phyloP scores from a whole-genome alignment of 2,888 invertebrate genomes.

The Cantharis rustica region DNA sequence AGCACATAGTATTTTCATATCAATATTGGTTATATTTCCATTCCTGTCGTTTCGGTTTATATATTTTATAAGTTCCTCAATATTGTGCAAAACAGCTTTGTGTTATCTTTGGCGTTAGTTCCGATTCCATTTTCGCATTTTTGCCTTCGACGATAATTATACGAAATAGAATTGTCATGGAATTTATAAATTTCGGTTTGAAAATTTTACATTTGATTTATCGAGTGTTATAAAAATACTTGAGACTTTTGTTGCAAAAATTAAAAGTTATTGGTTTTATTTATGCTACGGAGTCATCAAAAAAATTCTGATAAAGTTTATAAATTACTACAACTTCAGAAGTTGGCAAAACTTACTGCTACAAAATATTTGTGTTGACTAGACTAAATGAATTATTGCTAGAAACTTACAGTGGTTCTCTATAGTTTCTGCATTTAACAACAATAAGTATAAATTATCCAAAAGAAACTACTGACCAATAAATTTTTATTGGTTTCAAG shows the following conservation, averaged over 20 bases:
- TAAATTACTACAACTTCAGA: neutral
- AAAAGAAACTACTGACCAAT: neutral
- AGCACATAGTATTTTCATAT: too few relatives aligned
- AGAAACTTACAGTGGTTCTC: neutral
- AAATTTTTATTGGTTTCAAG: neutral
- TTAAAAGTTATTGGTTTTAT: neutral
- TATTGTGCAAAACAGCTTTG: too few relatives aligned
- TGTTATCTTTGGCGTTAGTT: too few relatives aligned
- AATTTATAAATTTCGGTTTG: too few relatives aligned
- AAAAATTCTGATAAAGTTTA: constrained; percentile 1
- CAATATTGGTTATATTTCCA: too few relatives aligned
- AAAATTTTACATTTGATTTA: neutral
- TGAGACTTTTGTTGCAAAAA: neutral
- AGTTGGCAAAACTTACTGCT: neutral
- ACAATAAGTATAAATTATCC: neutral
- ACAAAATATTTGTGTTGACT: neutral
- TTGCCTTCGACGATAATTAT: too few relatives aligned
- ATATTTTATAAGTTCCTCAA: too few relatives aligned
- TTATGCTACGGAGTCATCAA: neutral
- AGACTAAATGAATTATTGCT: neutral
- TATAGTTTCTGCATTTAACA: neutral
- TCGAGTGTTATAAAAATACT: neutral
- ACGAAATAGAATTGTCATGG: too few relatives aligned
- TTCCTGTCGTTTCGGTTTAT: too few relatives aligned
- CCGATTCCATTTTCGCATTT: too few relatives aligned